Conservation (phyloP, 2,888 invertebrate genomes). For the Elegia similella region DNA sequence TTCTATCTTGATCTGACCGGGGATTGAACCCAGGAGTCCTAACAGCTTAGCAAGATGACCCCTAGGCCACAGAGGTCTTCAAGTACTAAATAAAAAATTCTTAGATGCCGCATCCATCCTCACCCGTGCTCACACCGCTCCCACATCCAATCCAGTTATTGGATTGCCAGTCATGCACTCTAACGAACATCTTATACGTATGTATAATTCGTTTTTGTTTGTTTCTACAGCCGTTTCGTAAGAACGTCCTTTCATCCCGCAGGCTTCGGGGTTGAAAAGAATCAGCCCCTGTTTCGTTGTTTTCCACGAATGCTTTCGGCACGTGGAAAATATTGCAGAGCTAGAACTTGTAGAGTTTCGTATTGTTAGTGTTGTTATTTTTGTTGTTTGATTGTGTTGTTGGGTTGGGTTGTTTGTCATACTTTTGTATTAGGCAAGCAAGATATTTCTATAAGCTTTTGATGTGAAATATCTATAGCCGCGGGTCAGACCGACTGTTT, state of each 20-base stretch:
- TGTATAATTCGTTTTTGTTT: slow-evolving; percentile 37
- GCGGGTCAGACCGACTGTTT: too few relatives aligned
- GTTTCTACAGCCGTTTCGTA: slow-evolving; percentile 45
- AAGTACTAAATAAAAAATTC: too few relatives aligned
- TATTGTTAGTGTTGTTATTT: neutral
- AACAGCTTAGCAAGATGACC: too few relatives aligned
- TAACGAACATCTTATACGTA: slow-evolving; percentile 64
- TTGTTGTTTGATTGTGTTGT: neutral
- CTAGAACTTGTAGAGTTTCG: neutral
- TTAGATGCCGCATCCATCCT: slow-evolving; percentile 45
- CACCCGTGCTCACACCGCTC: slow-evolving; percentile 18
- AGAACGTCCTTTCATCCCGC: slow-evolving; percentile 60
- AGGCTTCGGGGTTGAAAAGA: slow-evolving; percentile 34
- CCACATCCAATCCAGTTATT: slow-evolving; percentile 46
- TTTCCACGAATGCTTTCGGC: neutral
- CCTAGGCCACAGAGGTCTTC: too few relatives aligned
- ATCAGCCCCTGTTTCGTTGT: neutral
- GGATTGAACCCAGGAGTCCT: too few relatives aligned
- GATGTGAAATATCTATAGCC: too few relatives aligned
- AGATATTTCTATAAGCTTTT: too few relatives aligned
- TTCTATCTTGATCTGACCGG: too few relatives aligned
- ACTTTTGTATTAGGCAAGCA: neutral
- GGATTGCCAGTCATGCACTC: slow-evolving; percentile 77
- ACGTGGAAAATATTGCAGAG: neutral
- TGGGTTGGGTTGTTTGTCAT: neutral